phyloP scores from a whole-genome alignment of 2,888 invertebrate species.

The Oligia strigilis region DNA sequence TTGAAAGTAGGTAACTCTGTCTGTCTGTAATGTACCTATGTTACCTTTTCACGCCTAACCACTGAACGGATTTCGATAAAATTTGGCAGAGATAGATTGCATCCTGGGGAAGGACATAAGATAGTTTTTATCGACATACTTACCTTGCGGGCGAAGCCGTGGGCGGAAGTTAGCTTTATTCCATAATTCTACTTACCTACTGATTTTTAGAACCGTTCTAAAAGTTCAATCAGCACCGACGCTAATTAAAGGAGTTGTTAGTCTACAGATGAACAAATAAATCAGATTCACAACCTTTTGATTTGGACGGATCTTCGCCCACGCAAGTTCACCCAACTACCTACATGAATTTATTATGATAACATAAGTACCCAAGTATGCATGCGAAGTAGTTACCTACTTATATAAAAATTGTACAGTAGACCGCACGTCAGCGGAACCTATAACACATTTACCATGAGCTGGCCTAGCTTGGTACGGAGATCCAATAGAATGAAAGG shows the following conservation, averaged over 20 bases:
- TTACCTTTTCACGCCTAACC: no score
- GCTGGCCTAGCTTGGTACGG: neutral
- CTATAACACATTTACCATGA: neutral
- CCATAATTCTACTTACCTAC: neutral
- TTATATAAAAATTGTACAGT: neutral
- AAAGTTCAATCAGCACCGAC: constrained; percentile 6
- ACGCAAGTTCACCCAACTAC: constrained; percentile 25
- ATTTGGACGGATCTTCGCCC: constrained; percentile 30
- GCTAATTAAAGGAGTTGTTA: constrained; percentile 19
- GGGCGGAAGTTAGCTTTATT: neutral
- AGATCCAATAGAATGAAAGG: neutral
- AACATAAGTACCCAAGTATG: neutral
- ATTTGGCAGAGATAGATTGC: no score
- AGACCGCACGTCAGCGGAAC: neutral
- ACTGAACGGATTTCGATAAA: no score
- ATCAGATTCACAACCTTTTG: constrained; percentile 15
- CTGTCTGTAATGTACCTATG: no score
- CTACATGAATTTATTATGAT: constrained; percentile 4
- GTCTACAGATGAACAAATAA: constrained; percentile 39
- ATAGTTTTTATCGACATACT: no score
- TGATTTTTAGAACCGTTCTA: constrained; percentile 2
- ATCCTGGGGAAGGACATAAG: no score
- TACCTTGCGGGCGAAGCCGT: no score
- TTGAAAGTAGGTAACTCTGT: no score
- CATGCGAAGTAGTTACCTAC: neutral